Evolutionary conservation across 2,113 vertebrate species (phyloP), one percentile per base, ranked within the genome.

Genomic region (Clarias batrachus): DNA sequence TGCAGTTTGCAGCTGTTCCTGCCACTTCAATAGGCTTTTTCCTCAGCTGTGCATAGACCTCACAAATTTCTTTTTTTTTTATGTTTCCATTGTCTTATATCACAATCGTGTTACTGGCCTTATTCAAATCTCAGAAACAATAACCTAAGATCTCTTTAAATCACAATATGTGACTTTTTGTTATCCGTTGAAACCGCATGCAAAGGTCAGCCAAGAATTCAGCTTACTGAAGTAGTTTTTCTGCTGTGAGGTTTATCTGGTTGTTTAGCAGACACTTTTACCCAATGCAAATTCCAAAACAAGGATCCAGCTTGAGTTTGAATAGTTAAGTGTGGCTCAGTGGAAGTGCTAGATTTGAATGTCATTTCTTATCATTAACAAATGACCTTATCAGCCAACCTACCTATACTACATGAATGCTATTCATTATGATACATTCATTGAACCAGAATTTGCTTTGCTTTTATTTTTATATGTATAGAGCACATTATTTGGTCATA

Each of bases 41-140:
- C 52, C 81, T 70, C 81, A 66, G 81, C 65, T 83, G 81, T 70
- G 63, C 78, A 37, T 23, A 70, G 81, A 56, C 81, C 52, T 68
- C 48, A 70, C 52, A 70, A 70, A 56, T 33, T 78, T 25, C 9
- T 76, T 54, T 54, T 25, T 17, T 76, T 54, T 54, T n/a, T 54
- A 2, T 14, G 19, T 57, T 21, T 23, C 48, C 12, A 83, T 83
- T 83, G 81, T 83, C 30, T 52, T 23, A 70, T 56, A 70, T 83
- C 81, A 83, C 81, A 57, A 57, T 83, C 52, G 56, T 13, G 30
- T 83, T 12, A 70, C 48, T 71, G 52, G 9, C 52, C 12, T 23
- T 27, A n/a, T 71, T 57, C 17, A 54, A n/a, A 70, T 16, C 65
- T 19, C 25, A 56, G 10, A 56, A 8, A 82, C 27, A 14, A 52